Percentiles rank a stretch among this genome's conserved stretches.
Conservation (phyloP, 2,113 vertebrate species). For the Saccopteryx leptura region DNA sequence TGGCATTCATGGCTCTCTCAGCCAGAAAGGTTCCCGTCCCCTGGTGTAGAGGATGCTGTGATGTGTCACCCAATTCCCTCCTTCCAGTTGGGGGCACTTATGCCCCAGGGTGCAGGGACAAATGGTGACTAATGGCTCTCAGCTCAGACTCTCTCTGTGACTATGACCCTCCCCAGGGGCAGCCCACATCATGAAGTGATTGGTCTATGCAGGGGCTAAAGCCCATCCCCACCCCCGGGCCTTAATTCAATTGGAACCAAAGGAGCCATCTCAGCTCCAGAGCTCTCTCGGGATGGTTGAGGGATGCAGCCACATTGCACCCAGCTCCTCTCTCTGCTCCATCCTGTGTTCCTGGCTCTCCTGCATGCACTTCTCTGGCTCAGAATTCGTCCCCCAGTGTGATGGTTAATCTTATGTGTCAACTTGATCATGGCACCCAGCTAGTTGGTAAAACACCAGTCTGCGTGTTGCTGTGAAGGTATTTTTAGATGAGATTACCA, state of each 20-base stretch:
- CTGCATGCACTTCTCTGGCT: accelerated
- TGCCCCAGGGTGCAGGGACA: accelerated
- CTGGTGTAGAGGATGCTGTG: too few species aligned
- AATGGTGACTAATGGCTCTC: neutral
- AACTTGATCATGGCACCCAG: neutral
- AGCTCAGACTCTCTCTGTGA: neutral
- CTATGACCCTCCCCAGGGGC: neutral
- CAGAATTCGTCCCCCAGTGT: neutral
- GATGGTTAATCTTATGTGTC: neutral
- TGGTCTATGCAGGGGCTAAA: neutral
- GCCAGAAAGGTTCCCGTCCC: too few species aligned
- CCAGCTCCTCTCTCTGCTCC: neutral
- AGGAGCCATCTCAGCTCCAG: neutral
- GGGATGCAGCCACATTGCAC: neutral
- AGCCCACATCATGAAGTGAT: neutral
- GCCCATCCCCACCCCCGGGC: neutral
- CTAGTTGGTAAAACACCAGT: neutral
- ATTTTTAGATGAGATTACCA: too few species aligned
- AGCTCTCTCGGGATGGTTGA: neutral
- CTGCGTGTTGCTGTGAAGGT: too few species aligned
- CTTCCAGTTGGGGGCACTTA: neutral
- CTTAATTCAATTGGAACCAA: neutral
- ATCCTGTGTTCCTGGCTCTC: neutral
- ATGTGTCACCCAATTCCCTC: neutral
- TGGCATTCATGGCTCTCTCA: too few species aligned